Conservation (phyloP, 2,888 invertebrate species). For the Aradus depressus region DNA sequence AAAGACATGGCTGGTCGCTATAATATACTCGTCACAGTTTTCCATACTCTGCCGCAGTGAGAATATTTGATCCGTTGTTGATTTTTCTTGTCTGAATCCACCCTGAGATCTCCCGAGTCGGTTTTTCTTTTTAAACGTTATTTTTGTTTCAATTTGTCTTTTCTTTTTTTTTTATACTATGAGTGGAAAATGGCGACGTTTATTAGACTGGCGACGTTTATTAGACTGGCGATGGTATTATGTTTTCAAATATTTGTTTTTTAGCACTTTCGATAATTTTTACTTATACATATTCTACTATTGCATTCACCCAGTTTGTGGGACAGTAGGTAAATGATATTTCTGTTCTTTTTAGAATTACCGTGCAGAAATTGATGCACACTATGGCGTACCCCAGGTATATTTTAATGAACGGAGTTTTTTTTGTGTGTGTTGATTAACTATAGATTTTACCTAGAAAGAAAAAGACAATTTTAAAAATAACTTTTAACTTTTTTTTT, state of each 20-base stretch:
- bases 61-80: too few species aligned
- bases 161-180: too few species aligned
- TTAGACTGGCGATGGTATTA: too few species aligned
- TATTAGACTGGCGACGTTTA: too few species aligned
- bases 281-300: not conserved
- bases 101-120: too few species aligned
- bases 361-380: conserved; percentile 84
- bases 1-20: too few species aligned
- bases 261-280: conserved; percentile 9
- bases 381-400: conserved; percentile 81
- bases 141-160: too few species aligned
- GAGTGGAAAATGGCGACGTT: too few species aligned
- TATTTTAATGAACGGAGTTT: conserved; percentile 31
- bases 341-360: conserved; percentile 58
- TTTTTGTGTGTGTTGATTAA: conserved; percentile 22
- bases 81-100: too few species aligned
- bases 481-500: conserved; percentile 3
- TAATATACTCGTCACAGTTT: too few species aligned
- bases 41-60: too few species aligned
- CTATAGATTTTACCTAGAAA: conserved; percentile 17
- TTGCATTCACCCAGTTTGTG: not conserved
- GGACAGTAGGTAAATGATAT: not conserved
- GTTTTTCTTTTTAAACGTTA: too few species aligned
- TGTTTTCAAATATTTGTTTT: not conserved
- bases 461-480: not conserved